Conservation (phyloP, 1,140 invertebrate genomes). For the Drosophila sechellia region DNA sequence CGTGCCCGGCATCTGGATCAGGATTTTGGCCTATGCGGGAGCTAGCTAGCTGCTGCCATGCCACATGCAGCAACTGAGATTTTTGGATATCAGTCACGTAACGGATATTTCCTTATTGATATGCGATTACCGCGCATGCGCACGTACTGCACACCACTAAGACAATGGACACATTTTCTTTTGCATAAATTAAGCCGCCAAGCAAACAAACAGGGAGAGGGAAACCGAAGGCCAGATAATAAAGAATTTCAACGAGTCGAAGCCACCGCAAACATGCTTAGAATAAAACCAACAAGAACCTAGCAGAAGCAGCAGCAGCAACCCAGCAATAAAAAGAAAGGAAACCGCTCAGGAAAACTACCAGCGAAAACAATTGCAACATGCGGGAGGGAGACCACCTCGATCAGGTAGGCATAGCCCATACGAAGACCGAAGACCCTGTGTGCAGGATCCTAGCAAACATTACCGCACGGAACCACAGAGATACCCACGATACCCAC, state of each 20-base stretch:
- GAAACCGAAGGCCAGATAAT: conserved; percentile 47
- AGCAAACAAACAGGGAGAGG: conserved; percentile 47
- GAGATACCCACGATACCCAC: background rate
- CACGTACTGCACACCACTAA: conserved; percentile 68
- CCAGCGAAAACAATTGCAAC: conserved; percentile 54
- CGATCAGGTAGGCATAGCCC: conserved; percentile 37
- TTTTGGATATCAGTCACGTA: conserved; percentile 84
- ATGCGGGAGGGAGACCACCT: conserved; percentile 47
- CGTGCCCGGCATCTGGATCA: conserved; percentile 68
- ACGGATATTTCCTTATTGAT: conserved; percentile 84
- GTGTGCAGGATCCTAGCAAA: conserved; percentile 45
- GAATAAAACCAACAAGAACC: conserved; percentile 63
- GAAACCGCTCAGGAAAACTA: conserved; percentile 22
- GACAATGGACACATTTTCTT: conserved; percentile 72
- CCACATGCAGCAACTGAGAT: conserved; percentile 29
- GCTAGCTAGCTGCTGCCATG: conserved; percentile 1
- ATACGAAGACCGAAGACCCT: too few relatives aligned
- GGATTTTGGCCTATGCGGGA: conserved; percentile 52
- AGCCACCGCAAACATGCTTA: conserved; percentile 72
- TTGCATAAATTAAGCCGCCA: conserved; percentile 75
- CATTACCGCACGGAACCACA: conserved; percentile 11
- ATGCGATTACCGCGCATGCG: conserved; percentile 81
- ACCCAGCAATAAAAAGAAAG: conserved; percentile 31
- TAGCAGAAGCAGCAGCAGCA: conserved; percentile 19
- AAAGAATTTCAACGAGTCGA: conserved; percentile 54